Evolutionary conservation across 2,113 vertebrate genomes (phyloP).

Genomic region (Morone chrysops): DNA sequence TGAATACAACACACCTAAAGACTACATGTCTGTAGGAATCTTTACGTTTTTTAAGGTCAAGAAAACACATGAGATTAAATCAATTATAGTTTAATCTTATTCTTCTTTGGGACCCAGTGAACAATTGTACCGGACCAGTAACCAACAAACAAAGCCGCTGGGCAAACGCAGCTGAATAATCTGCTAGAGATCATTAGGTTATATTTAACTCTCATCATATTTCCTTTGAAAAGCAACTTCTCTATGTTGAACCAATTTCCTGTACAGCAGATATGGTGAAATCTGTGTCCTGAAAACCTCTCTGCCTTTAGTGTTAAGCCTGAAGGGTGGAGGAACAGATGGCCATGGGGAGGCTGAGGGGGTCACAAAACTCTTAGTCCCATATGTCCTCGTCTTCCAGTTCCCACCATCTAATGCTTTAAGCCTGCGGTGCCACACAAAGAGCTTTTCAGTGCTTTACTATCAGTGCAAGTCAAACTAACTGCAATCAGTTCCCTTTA

Average conservation of each 20-base stretch:
- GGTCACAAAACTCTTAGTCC: slow-evolving; percentile 72
- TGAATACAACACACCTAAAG: too few species aligned
- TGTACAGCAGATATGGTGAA: not conserved
- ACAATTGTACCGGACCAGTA: too few species aligned
- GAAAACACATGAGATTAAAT: too few species aligned
- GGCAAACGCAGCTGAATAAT: slow-evolving; percentile 13
- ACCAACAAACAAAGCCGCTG: not conserved
- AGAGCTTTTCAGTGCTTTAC: slow-evolving; percentile 54
- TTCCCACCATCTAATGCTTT: slow-evolving; percentile 69
- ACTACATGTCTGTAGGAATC: too few species aligned
- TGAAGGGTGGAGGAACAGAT: slow-evolving; percentile 77
- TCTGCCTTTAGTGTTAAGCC: slow-evolving; percentile 60
- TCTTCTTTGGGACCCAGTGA: not conserved
- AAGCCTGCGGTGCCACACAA: slow-evolving; percentile 71
- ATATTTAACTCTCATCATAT: slow-evolving; percentile 16
- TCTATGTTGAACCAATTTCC: not conserved
- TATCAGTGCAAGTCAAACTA: slow-evolving; percentile 34
- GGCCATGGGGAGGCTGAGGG: slow-evolving; percentile 65
- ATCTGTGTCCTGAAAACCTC: slow-evolving; percentile 41
- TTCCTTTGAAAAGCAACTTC: slow-evolving; percentile 12
- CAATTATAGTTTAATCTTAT: not conserved
- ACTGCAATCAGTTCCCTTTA: slow-evolving; percentile 26
- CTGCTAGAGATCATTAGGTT: slow-evolving; percentile 8
- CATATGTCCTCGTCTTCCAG: slow-evolving; percentile 79
- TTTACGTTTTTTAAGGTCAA: too few species aligned